Conservation (phyloP, 2,113 vertebrate genomes). For the Tetraodon nigroviridis region DNA sequence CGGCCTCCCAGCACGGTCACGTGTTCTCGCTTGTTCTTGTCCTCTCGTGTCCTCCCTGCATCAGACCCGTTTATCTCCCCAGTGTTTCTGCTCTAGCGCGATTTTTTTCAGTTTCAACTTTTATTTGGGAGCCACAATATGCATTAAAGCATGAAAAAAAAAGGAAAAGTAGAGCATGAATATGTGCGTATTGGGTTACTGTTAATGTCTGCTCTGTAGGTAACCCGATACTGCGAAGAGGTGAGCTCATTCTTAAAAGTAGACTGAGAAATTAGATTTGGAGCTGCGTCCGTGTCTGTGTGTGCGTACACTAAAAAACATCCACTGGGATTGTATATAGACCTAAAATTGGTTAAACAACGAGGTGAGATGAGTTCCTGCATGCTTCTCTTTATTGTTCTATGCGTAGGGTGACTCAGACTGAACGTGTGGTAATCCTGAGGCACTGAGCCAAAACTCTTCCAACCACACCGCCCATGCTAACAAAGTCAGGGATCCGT, state of each 20-base stretch:
- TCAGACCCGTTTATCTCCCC: too few relatives aligned
- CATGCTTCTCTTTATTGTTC: conserved; percentile 18
- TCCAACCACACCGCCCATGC: conserved; percentile 25
- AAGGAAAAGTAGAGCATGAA: not conserved
- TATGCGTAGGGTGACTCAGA: conserved; percentile 23
- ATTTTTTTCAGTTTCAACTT: too few relatives aligned
- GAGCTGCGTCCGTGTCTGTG: conserved; percentile 5
- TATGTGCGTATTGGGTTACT: not conserved
- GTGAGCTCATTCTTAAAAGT: conserved; percentile 59
- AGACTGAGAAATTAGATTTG: conserved; percentile 33
- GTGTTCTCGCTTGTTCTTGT: too few relatives aligned
- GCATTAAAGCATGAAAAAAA: too few relatives aligned
- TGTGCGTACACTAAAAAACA: not conserved
- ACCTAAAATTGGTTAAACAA: not conserved
- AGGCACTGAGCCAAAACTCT: conserved; percentile 6
- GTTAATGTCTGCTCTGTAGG: conserved; percentile 29
- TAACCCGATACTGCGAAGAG: conserved; percentile 55
- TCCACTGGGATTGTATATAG: not conserved
- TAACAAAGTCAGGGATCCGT: conserved; percentile 18
- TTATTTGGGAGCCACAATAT: too few relatives aligned
- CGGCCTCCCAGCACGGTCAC: too few relatives aligned
- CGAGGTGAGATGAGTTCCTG: conserved; percentile 8
- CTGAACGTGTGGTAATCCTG: conserved; percentile 4
- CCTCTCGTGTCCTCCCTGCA: too few relatives aligned
- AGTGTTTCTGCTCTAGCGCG: too few relatives aligned